Base-by-base conservation (phyloP, 2,113 vertebrate species). In the Nannospalax galili region DNA sequence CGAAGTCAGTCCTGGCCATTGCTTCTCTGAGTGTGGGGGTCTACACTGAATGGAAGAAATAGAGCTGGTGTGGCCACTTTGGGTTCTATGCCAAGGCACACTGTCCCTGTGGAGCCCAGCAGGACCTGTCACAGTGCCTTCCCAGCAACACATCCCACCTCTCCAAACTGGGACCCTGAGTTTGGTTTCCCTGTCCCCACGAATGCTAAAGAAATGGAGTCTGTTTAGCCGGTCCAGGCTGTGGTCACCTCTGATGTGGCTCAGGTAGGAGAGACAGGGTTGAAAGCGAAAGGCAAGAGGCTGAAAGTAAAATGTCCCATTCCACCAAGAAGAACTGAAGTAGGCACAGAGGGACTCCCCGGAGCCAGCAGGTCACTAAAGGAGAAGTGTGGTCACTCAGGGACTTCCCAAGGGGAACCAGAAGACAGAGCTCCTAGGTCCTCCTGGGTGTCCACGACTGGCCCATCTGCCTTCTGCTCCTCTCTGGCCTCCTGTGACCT, bases 391-490 rank as follows among this genome's bases (percentile, higher is more conserved):
- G 40, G 15, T 56, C 60, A 56, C 28, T 0, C n/a, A 93, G 97
- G 97, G 96, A 95, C 97, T 98, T 98, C 91, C 97, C 96, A 0
- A 95, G 84, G 93, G 96, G 96, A 95, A 96, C 96, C 70, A 67
- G 91, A 22, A 86, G 26, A 45, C 3, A 70, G 73, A 35, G 28
- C 82, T 84, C 73, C 70, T 7, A 10, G 58, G 30, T 62, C 58
- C 88, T 26, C 85, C 42, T 5, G 32, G 72, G n/a, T 37, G 19
- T 20, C 16, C 86, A 45, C 4, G 28, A 74, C 64, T 58, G 24
- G 20, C 35, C 84, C 45, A 69, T 48, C 69, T 87, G 69, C 26
- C 24, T 1, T 26, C 37, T 7, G 20, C 62, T 69, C 40, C 40
- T 69, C 42, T 37, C 79, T 10, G 87, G 10, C 16, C 35, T 77